Percentiles rank a stretch among this genome's conserved stretches.
These are phyloP conservation scores for Lysiphlebus fabarum DNA, from an alignment of 1,140 invertebrate species.

Conservation along the genomic window DNA sequence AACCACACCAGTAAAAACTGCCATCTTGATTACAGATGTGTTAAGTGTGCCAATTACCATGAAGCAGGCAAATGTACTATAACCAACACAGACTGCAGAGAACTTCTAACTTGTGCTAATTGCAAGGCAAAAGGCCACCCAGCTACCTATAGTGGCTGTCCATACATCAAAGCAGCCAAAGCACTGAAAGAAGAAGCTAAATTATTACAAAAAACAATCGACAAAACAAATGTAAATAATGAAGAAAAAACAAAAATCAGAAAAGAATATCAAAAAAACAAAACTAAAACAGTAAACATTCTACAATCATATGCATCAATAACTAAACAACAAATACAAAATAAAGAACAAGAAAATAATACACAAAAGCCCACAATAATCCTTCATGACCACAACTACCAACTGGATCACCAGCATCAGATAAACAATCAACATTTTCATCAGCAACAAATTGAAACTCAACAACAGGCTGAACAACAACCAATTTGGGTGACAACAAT, in stretches of 20 bases:
- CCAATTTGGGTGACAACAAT: too few species aligned
- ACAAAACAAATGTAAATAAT: background rate
- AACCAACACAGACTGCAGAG: background rate
- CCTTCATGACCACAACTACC: too few species aligned
- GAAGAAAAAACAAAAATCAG: background rate
- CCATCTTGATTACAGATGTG: slow-evolving; percentile 3
- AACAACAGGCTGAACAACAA: too few species aligned
- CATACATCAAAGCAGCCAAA: background rate
- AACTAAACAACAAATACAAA: too few species aligned
- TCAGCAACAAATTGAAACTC: too few species aligned
- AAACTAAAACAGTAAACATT: too few species aligned
- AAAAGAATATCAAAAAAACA: too few species aligned
- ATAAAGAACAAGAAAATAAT: too few species aligned
- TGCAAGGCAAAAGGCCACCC: slow-evolving; percentile 16
- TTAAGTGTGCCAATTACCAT: slow-evolving; percentile 8
- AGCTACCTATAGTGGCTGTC: slow-evolving; percentile 8
- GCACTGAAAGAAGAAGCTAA: background rate
- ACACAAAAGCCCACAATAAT: too few species aligned
- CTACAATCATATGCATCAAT: too few species aligned
- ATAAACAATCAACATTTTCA: too few species aligned
- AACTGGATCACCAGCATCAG: too few species aligned
- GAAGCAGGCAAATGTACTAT: background rate
- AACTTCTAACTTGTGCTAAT: slow-evolving; percentile 14
- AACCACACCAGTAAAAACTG: slow-evolving; percentile 15
- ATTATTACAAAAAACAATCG: background rate